A percentile compares a stretch with the other conserved stretches of the same genome.
Conservation (phyloP, 1,140 invertebrate species). For the Diabrotica virgifera region DNA sequence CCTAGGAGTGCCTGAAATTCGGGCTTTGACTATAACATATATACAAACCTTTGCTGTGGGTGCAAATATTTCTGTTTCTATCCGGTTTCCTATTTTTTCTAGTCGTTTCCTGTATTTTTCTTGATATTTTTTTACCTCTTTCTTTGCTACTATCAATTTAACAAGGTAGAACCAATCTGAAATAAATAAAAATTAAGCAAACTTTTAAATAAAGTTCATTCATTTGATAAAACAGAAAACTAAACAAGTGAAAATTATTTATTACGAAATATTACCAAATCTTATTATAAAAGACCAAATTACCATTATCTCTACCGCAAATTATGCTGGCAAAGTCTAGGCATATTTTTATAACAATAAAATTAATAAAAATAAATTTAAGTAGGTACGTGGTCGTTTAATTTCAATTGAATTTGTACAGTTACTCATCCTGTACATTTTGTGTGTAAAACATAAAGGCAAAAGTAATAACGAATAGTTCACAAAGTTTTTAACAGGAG, state of each 20-base stretch:
- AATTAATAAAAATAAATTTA: too few relatives aligned
- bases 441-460: too few relatives aligned
- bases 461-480: too few relatives aligned
- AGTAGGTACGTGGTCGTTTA: too few relatives aligned
- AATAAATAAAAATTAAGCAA: constrained; percentile 11
- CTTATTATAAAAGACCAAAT: too few relatives aligned
- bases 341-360: too few relatives aligned
- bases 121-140: constrained; percentile 21
- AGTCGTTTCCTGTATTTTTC: constrained; percentile 13
- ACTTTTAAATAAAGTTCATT: not conserved
- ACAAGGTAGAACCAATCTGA: constrained; percentile 32
- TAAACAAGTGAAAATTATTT: not conserved
- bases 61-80: constrained; percentile 20
- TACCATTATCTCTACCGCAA: not conserved
- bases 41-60: constrained; percentile 17
- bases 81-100: constrained; percentile 10
- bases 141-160: constrained; percentile 28
- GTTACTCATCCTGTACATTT: too few relatives aligned
- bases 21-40: too few relatives aligned
- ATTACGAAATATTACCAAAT: too few relatives aligned
- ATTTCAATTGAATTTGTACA: too few relatives aligned
- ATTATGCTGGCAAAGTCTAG: not conserved
- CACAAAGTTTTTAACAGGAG: too few relatives aligned
- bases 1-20: too few relatives aligned
- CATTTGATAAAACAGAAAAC: not conserved